Conservation (phyloP, 1,140 invertebrate species). For the Drosophila varians region DNA sequence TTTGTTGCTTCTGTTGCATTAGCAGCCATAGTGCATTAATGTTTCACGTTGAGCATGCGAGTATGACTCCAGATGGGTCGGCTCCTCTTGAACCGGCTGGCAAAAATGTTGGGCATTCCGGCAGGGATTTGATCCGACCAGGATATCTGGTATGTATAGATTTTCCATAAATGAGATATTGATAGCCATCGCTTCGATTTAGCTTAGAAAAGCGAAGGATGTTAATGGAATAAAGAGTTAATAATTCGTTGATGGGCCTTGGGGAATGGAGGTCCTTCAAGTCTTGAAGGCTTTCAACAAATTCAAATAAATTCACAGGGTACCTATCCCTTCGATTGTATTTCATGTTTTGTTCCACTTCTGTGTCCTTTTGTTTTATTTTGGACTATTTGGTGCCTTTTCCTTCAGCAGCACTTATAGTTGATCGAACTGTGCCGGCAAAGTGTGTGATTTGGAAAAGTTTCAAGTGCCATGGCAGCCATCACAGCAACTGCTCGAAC, state of each 20-base stretch:
- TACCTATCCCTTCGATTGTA: not conserved
- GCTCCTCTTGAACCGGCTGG: constrained; percentile 4
- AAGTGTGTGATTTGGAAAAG: constrained; percentile 59
- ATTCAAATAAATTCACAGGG: no score
- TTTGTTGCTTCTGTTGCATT: constrained; percentile 47
- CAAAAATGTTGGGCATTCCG: constrained; percentile 29
- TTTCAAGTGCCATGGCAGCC: constrained; percentile 59
- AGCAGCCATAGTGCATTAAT: constrained; percentile 64
- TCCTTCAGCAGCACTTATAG: constrained; percentile 34
- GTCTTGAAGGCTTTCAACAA: no score
- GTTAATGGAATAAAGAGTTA: not conserved
- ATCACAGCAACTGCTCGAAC: constrained; percentile 24
- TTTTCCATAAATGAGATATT: constrained; percentile 1
- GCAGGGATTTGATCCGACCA: constrained; percentile 10
- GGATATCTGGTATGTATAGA: constrained; percentile 10
- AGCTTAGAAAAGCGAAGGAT: not conserved
- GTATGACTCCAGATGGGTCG: constrained; percentile 30
- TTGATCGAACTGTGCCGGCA: constrained; percentile 66
- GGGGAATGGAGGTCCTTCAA: no score
- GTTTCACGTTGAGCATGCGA: constrained; percentile 36
- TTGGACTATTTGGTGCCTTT: constrained; percentile 27
- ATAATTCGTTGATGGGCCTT: no score
- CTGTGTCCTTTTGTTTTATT: constrained; percentile 43
- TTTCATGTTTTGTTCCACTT: not conserved
- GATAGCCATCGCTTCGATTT: not conserved